These are phyloP conservation scores for Sphaerophoria taeniata DNA, from an alignment of 2,888 invertebrate genomes.

Conservation along the genomic window DNA sequence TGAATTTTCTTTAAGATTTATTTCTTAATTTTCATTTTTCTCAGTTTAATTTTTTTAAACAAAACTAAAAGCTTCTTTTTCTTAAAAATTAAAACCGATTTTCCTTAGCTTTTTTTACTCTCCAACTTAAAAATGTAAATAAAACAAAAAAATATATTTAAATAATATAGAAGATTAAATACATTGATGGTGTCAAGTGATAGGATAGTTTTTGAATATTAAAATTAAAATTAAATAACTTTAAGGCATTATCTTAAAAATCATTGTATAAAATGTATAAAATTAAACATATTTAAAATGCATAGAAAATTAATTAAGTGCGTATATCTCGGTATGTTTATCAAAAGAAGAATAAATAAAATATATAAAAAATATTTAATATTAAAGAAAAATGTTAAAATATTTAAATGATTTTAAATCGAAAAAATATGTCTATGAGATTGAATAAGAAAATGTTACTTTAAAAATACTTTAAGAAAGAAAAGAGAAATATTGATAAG, in stretches of 20 bases:
- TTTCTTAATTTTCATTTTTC: too few species aligned
- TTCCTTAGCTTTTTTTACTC: slow-evolving; percentile 12
- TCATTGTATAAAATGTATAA: slow-evolving; percentile 68
- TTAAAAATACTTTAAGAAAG: slow-evolving; percentile 16
- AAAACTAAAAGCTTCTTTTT: too few species aligned
- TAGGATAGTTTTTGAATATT: slow-evolving; percentile 57
- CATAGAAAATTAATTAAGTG: slow-evolving; percentile 3
- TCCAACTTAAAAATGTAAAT: slow-evolving; percentile 29
- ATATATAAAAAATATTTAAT: slow-evolving; percentile 46
- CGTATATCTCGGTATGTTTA: slow-evolving; percentile 49
- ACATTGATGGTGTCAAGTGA: slow-evolving; percentile 51
- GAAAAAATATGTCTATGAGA: slow-evolving; percentile 49
- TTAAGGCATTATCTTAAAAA: background rate
- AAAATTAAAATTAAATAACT: slow-evolving; percentile 14
- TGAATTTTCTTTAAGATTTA: too few species aligned
- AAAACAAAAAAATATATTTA: background rate
- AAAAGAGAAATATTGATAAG: background rate
- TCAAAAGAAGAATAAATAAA: slow-evolving; percentile 14
- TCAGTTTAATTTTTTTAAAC: too few species aligned
- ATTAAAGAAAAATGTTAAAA: background rate
- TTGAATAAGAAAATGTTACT: slow-evolving; percentile 52
- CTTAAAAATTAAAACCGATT: background rate
- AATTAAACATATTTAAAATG: slow-evolving; percentile 29
- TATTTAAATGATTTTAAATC: slow-evolving; percentile 15
- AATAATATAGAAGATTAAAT: slow-evolving; percentile 15